Percentiles rank a stretch among this genome's conserved stretches.
phyloP scores from a whole-genome alignment of 2,113 vertebrate species.

The Genyomyrus donnyi region DNA sequence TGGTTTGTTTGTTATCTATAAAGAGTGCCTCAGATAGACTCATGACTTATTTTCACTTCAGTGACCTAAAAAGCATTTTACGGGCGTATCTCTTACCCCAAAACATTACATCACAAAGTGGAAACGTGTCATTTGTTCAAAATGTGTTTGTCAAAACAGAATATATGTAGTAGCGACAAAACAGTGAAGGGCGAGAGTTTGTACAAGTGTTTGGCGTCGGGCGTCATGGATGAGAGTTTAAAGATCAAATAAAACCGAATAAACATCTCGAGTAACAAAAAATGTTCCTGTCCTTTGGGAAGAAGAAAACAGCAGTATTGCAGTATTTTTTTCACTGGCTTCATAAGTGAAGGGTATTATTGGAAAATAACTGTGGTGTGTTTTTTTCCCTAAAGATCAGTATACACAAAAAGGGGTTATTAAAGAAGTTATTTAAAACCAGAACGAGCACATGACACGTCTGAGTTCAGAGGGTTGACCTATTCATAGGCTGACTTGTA shows the following conservation, averaged over 20 bases:
- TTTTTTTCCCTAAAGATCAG: conserved; percentile 60
- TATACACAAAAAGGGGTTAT: conserved; percentile 44
- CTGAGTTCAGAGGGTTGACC: conserved; percentile 61
- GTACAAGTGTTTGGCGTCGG: not conserved
- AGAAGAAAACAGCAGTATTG: conserved; percentile 62
- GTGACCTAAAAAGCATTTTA: not conserved
- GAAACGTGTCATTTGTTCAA: conserved; percentile 6
- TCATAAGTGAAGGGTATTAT: conserved; percentile 55
- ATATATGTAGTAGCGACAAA: not conserved
- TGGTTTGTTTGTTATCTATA: not conserved
- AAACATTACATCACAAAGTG: not conserved
- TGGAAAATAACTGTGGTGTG: conserved; percentile 59
- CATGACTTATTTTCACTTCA: not conserved
- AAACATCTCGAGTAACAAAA: conserved; percentile 27
- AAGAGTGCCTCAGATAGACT: not conserved
- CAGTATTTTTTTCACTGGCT: conserved; percentile 56
- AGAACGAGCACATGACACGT: conserved; percentile 59
- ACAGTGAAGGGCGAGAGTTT: not conserved
- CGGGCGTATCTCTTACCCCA: not conserved
- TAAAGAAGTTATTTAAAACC: conserved; percentile 60
- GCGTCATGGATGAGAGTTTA: conserved; percentile 15
- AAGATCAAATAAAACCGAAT: conserved; percentile 22
- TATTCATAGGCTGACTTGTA: conserved; percentile 59
- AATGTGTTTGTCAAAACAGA: conserved; percentile 1
- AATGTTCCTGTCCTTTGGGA: conserved; percentile 34